A percentile compares a stretch with the other conserved stretches of the same genome.
phyloP scores from a whole-genome alignment of 2,113 vertebrate species.

The Lophura nycthemera region DNA sequence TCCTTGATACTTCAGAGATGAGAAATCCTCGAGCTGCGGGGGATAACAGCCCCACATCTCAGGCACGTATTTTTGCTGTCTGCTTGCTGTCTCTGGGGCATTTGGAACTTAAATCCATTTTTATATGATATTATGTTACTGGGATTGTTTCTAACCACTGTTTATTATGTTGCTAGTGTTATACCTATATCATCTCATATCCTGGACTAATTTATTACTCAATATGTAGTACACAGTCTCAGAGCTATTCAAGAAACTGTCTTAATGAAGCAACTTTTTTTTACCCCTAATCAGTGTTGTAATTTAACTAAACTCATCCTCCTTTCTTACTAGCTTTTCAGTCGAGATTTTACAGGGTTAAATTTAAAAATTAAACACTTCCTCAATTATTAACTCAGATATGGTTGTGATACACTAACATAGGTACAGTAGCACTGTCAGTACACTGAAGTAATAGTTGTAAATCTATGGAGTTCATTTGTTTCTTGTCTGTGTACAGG shows the following conservation, averaged over 20 bases:
- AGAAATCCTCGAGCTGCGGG: not conserved
- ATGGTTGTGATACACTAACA: not conserved
- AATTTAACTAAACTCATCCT: not conserved
- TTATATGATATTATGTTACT: not conserved
- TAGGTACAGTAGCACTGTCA: not conserved
- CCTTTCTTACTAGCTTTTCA: not conserved
- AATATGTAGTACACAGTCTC: not conserved
- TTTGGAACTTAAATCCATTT: not conserved
- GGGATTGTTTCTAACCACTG: not conserved
- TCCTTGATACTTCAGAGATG: not conserved
- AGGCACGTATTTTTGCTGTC: not conserved
- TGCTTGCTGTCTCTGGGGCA: not conserved
- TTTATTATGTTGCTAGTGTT: not conserved
- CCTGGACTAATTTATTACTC: not conserved
- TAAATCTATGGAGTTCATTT: not conserved
- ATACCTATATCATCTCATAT: not conserved
- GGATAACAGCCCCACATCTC: not conserved
- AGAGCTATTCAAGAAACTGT: not conserved
- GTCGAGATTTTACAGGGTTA: not conserved
- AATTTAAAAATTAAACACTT: not conserved
- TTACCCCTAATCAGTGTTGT: not conserved
- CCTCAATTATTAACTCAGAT: not conserved
- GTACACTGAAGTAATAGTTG: not conserved
- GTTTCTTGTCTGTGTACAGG: fast-evolving
- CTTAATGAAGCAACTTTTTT: not conserved